These are phyloP conservation scores for Gymnarchus niloticus DNA, from an alignment of 2,113 vertebrate species.

Conservation along the genomic window DNA sequence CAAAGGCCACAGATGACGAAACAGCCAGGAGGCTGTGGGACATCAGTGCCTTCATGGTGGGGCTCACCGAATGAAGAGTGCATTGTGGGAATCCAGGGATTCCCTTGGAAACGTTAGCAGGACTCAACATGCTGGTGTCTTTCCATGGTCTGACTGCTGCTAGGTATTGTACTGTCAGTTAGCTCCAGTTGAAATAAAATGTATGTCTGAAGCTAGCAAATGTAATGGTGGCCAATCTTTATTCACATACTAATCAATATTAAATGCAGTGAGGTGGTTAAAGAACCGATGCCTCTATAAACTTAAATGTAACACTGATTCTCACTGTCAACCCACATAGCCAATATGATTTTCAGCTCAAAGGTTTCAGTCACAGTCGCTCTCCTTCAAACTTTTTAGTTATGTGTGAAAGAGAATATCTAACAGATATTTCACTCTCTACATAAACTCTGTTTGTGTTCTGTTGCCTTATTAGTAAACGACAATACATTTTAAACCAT, in stretches of 20 bases:
- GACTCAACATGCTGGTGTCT: neutral
- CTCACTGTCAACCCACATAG: neutral
- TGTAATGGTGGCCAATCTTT: neutral
- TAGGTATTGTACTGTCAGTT: neutral
- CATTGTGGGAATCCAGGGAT: constrained; percentile 29
- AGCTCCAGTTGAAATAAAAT: neutral
- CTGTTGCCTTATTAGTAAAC: neutral
- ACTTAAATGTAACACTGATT: neutral
- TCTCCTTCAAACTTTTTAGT: neutral
- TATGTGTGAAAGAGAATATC: neutral
- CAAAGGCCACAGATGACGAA: constrained; percentile 76
- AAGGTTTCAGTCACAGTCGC: neutral
- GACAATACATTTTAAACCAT: neutral
- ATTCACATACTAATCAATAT: neutral
- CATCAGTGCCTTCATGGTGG: constrained; percentile 86
- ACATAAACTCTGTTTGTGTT: neutral
- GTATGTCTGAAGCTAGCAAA: neutral
- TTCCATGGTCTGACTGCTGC: neutral
- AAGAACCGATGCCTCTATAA: neutral
- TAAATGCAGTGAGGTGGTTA: neutral
- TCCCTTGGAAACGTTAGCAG: neutral
- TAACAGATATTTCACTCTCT: neutral
- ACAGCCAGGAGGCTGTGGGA: constrained; percentile 84
- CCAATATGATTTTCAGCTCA: neutral
- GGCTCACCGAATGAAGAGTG: constrained; percentile 61